Evolutionary conservation across 53 echinoderm and acorn worm genomes (phyloP), one percentile per base, ranked within the genome.

Genomic region (Holothuria leucospilota): DNA sequence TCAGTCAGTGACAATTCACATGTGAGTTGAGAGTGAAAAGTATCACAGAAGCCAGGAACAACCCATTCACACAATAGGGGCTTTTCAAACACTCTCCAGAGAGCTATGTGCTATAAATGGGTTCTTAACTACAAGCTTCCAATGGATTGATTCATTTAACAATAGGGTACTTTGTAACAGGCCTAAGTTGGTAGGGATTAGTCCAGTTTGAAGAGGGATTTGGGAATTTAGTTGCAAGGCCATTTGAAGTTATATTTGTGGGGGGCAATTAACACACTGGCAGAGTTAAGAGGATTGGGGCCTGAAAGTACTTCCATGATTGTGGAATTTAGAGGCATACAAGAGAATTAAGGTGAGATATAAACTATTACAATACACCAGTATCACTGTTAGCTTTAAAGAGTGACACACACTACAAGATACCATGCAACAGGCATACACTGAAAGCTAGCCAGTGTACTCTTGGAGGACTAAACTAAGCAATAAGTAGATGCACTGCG

Each of bases 221-320:
- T 75, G 56, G 75, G 75, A 75, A 75, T 75, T 75, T 42, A 75
- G 49, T 75, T 72, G 51, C 75, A 75, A 75, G 75, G 75, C 51
- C 75, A 49, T 75, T 51, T 75, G 75, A 49, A 49, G 75, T 52
- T 75, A 49, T 52, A 75, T 75, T 75, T 75, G 75, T 75, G 52
- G 75, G 75, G 75, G 49, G 75, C 75, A 75, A 75, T 75, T 75
- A 75, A 75, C 56, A 56, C 56, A 56, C 56, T 56, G 56, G 56
- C 56, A 27, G 75, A 51, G 75, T 53, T 75, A 75, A 75, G 75
- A 75, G 75, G 75, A 75, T 75, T 51, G 23, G 46, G 39, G 12
- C 8, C 26, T 20, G 52, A 38, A 39, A 21, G 20, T 30, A 38
- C 71, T 56, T 56, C 56, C 56, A 56, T 56, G 56, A 56, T 56